Conservation (phyloP, 2,797 vertebrate genomes). For the Chelidonichthys spinosus region DNA sequence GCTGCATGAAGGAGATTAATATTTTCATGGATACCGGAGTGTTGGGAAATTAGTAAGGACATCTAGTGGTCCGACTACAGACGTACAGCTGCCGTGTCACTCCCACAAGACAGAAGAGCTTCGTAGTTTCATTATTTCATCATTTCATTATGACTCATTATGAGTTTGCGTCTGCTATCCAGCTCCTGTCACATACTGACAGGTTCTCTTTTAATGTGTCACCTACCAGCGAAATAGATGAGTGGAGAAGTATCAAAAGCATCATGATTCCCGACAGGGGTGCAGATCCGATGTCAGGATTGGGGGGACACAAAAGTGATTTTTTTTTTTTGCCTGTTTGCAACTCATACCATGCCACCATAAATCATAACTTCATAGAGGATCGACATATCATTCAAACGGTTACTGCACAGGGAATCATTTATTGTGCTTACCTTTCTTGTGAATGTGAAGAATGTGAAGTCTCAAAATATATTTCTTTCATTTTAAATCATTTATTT, state of each 20-base stretch:
- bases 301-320: too few species aligned
- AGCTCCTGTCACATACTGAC: neutral
- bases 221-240: neutral
- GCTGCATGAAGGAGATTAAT: neutral
- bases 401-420: too few species aligned
- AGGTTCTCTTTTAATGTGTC: neutral
- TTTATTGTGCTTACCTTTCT: too few species aligned
- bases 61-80: conserved; percentile 45
- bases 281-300: too few species aligned
- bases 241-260: neutral
- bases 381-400: too few species aligned
- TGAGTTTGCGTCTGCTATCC: neutral
- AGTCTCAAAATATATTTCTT: too few species aligned
- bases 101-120: neutral
- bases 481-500: too few species aligned
- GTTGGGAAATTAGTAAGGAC: conserved; percentile 34
- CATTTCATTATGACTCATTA: too few species aligned
- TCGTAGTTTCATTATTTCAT: neutral
- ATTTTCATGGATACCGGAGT: neutral
- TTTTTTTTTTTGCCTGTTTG: too few species aligned
- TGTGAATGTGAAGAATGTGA: too few species aligned
- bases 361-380: too few species aligned
- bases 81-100: neutral
- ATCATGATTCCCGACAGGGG: neutral
- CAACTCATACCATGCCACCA: too few species aligned